Evolutionary conservation across 2,797 vertebrate genomes (phyloP).

Genomic region (Apodemus agrarius): DNA sequence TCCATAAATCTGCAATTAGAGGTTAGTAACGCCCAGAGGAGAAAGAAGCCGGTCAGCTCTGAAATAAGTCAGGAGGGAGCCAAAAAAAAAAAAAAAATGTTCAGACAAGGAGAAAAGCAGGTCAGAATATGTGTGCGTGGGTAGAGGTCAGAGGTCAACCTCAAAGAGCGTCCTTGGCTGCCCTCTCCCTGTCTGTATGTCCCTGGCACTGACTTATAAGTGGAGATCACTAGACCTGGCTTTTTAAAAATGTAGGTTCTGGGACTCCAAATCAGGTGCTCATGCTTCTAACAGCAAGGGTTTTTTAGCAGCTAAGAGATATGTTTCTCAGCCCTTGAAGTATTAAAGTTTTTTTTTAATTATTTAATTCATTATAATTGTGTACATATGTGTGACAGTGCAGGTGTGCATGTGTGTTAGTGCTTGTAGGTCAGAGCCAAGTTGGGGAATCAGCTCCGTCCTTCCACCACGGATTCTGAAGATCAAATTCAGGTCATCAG

Average conservation of each 20-base stretch:
- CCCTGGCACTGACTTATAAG: neutral
- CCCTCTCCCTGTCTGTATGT: neutral
- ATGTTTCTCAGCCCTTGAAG: neutral
- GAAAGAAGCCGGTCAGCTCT: constrained; percentile 75
- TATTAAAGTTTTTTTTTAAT: neutral
- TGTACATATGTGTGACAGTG: accelerated
- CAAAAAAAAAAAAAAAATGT: neutral
- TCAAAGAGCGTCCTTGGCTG: neutral
- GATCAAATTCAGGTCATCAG: neutral
- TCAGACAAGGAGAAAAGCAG: neutral
- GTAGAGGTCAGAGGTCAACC: neutral
- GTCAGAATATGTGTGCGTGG: neutral
- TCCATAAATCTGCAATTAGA: constrained; percentile 83
- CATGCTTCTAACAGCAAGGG: neutral
- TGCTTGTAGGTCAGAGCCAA: no score
- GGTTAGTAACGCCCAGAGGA: constrained; percentile 59
- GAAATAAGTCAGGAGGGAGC: neutral
- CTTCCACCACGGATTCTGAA: neutral
- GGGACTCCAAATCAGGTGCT: neutral
- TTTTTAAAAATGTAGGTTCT: neutral
- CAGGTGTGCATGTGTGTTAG: neutral
- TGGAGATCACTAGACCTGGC: neutral
- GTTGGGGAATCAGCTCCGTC: neutral
- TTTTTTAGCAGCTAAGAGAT: neutral
- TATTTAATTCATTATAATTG: neutral